Percentiles rank a stretch among this genome's conserved stretches.
Evolutionary conservation across 1,140 invertebrate genomes (phyloP).

Genomic region (Caerostris darwini): DNA sequence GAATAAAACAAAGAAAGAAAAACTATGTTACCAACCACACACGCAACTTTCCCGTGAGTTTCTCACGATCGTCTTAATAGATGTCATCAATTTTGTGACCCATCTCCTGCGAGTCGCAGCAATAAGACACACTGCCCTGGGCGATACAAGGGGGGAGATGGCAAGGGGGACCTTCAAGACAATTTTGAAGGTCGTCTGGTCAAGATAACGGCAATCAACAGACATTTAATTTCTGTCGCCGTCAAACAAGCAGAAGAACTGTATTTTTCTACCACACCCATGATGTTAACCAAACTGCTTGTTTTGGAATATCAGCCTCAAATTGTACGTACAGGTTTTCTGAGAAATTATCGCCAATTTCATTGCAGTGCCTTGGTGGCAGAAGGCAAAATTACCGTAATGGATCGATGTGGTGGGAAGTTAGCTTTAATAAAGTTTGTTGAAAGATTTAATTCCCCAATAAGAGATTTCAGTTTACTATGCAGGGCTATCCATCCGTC

Average conservation of each 20-base stretch:
- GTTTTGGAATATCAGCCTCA: background rate
- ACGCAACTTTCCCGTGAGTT: conserved; percentile 11
- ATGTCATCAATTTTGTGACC: background rate
- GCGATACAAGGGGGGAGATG: background rate
- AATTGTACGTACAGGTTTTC: background rate
- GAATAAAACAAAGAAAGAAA: background rate
- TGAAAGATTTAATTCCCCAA: background rate
- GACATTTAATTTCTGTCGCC: conserved; percentile 31
- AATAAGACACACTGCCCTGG: background rate
- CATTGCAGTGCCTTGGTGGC: background rate
- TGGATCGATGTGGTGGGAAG: background rate
- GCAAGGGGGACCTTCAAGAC: background rate
- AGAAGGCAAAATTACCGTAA: background rate
- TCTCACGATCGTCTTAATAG: conserved; percentile 26
- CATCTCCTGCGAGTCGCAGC: background rate
- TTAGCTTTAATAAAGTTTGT: background rate
- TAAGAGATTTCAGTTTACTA: background rate
- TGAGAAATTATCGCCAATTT: conserved; percentile 1
- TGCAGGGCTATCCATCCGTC: background rate
- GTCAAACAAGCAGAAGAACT: background rate
- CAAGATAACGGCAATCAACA: conserved; percentile 42
- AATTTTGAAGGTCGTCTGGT: conserved; percentile 38
- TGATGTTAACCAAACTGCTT: background rate
- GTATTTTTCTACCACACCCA: background rate
- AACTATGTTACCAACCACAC: background rate